A percentile compares a stretch with the other conserved stretches of the same genome.
These are phyloP conservation scores for Callospermophilus lateralis DNA, from an alignment of 2,113 vertebrate genomes.

Conservation along the genomic window DNA sequence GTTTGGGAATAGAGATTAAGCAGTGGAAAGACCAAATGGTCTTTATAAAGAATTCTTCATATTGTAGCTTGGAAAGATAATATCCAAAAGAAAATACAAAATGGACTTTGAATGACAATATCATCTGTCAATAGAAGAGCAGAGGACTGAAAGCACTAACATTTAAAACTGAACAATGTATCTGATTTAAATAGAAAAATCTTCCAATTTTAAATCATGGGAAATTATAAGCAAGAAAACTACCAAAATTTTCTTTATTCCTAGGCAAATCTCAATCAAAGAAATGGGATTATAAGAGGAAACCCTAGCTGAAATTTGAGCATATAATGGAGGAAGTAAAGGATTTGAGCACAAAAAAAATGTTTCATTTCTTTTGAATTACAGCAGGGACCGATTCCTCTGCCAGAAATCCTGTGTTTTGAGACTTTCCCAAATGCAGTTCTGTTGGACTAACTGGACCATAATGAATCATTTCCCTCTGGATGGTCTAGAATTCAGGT, in stretches of 20 bases:
- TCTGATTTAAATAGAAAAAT: constrained; percentile 24
- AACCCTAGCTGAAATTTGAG: background rate
- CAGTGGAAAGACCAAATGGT: background rate
- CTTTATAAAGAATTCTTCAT: background rate
- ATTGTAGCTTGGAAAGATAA: background rate
- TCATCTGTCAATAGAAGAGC: background rate
- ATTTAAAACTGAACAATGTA: background rate
- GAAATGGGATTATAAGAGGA: background rate
- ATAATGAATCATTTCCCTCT: constrained; percentile 52
- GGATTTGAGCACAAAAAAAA: background rate
- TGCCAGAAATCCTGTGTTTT: constrained; percentile 50
- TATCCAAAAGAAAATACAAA: background rate
- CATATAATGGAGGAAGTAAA: background rate
- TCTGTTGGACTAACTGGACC: background rate
- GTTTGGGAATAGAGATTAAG: background rate
- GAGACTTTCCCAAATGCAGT: background rate
- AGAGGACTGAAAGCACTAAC: constrained; percentile 17
- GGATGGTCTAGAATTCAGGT: background rate
- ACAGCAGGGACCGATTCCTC: background rate
- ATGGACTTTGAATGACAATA: background rate
- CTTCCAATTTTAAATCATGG: background rate
- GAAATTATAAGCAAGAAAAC: background rate
- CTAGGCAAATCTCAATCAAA: background rate
- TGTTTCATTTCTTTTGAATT: constrained; percentile 38
- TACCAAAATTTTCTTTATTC: background rate